A percentile compares a stretch with the other conserved stretches of the same genome.
These are phyloP conservation scores for Macrosteles quadrilineatus DNA, from an alignment of 1,140 invertebrate species.

Conservation along the genomic window DNA sequence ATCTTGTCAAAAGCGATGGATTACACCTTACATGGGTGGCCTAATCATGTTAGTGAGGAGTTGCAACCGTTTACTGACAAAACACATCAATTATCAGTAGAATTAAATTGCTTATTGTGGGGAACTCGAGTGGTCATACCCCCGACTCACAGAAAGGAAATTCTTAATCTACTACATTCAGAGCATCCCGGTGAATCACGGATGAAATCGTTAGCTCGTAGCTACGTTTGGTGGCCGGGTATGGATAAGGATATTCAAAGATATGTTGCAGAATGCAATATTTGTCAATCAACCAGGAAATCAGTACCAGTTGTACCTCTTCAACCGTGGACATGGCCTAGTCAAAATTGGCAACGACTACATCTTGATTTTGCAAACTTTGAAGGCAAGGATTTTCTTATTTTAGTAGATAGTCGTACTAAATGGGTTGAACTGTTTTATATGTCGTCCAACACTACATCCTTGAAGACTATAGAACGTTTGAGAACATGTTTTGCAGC, in stretches of 20 bases:
- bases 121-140: conserved; percentile 46
- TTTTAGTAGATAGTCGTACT: conserved; percentile 45
- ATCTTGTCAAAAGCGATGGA: background rate
- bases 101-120: conserved; percentile 25
- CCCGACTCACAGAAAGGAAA: conserved; percentile 25
- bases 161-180: conserved; percentile 47
- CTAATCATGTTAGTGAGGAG: background rate
- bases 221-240: conserved; percentile 49
- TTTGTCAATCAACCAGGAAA: conserved; percentile 30
- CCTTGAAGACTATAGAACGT: background rate
- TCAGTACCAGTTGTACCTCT: background rate
- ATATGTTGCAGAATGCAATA: conserved; percentile 26
- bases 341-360: background rate
- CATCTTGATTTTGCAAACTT: conserved; percentile 9
- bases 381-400: conserved; percentile 8
- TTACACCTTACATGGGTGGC: conserved; percentile 4
- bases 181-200: conserved; percentile 45
- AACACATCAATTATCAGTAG: conserved; percentile 23
- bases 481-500: conserved; percentile 37
- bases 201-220: conserved; percentile 50
- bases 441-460: background rate
- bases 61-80: conserved; percentile 1
- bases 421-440: conserved; percentile 49
- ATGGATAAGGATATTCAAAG: conserved; percentile 47
- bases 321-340: background rate